Conservation (phyloP, 2,113 vertebrate species). For the Raja brachyura region DNA sequence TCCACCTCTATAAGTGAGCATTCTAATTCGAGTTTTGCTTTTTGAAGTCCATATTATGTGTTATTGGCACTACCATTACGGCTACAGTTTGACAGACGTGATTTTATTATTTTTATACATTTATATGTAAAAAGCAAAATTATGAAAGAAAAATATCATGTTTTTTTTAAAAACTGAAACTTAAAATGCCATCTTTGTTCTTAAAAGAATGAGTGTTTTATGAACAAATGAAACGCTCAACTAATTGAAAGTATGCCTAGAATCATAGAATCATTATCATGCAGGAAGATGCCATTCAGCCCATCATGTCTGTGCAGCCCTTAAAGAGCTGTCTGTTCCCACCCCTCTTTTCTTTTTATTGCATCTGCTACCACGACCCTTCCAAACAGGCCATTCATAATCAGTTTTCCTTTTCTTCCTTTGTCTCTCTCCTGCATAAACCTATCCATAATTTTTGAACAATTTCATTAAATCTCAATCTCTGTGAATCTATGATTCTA, state of each 20-base stretch:
- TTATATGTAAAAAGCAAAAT: conserved; percentile 35
- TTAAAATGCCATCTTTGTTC: conserved; percentile 24
- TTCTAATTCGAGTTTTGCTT: conserved; percentile 27
- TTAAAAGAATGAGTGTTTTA: conserved; percentile 2
- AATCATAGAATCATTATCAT: conserved; percentile 2
- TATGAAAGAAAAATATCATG: conserved; percentile 1
- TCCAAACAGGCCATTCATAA: not conserved
- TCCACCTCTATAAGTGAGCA: conserved; percentile 12
- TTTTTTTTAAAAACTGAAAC: conserved; percentile 35
- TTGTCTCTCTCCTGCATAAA: not conserved
- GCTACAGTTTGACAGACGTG: conserved; percentile 23
- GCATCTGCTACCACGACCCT: not conserved
- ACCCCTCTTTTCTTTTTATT: not conserved
- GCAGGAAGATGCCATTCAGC: not conserved
- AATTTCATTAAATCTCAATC: not conserved
- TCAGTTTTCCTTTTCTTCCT: not conserved
- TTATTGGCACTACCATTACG: conserved; percentile 29
- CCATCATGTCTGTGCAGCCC: not conserved
- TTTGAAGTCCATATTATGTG: conserved; percentile 13
- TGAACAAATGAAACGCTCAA: not conserved
- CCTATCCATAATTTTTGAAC: not conserved
- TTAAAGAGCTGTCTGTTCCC: not conserved
- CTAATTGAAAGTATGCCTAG: conserved; percentile 18
- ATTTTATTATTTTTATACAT: conserved; percentile 39
- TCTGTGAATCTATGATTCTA: conserved; percentile 17